These are phyloP conservation scores for Echinarachnius parma DNA, from an alignment of 53 echinoderm and acorn worm genomes.

Conservation along the genomic window DNA sequence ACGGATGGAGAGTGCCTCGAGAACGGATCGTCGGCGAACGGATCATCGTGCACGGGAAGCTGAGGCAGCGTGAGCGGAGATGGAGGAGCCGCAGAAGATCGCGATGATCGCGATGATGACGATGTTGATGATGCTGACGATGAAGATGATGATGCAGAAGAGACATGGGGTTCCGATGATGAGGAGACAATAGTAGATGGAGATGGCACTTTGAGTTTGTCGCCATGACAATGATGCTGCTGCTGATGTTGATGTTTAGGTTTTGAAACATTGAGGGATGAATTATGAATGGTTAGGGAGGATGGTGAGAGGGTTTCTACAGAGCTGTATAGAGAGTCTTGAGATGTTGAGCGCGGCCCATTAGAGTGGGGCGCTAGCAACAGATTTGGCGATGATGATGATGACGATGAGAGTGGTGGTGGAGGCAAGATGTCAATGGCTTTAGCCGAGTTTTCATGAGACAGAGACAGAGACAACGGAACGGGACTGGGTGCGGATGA, in stretches of 20 bases:
- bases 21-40: slow-evolving; percentile 89
- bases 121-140: slow-evolving; percentile 16
- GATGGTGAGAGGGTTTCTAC: slow-evolving; percentile 28
- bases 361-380: slow-evolving; percentile 2
- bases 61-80: slow-evolving; percentile 47
- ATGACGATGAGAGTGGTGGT: too few species aligned
- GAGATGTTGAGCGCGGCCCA: slow-evolving; percentile 11
- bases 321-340: slow-evolving; percentile 41
- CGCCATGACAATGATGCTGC: too few species aligned
- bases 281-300: neutral
- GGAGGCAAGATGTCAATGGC: slow-evolving; percentile 31
- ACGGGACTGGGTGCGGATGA: slow-evolving; percentile 27
- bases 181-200: neutral
- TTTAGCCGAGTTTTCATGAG: neutral
- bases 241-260: too few species aligned
- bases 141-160: slow-evolving; percentile 7
- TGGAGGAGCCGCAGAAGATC: slow-evolving; percentile 4
- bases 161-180: neutral
- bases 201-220: too few species aligned
- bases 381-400: too few species aligned
- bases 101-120: neutral
- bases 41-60: slow-evolving; percentile 79
- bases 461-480: slow-evolving; percentile 33
- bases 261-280: too few species aligned
- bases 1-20: slow-evolving; percentile 65